Percentiles rank a stretch among this genome's conserved stretches.
phyloP scores from a whole-genome alignment of 2,888 invertebrate species.

The Aleiodes testaceus region DNA sequence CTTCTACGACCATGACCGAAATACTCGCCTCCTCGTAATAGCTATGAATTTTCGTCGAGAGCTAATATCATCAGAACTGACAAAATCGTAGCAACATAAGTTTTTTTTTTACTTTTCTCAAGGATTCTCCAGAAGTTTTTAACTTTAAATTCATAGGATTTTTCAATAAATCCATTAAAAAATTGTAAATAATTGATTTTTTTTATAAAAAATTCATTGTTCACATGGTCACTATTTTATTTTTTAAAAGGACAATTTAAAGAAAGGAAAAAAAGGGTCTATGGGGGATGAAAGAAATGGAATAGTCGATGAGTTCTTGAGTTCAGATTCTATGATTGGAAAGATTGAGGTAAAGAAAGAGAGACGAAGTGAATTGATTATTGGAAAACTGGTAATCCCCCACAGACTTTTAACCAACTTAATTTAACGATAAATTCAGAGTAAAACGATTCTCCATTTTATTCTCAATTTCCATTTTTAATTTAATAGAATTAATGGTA shows the following conservation, averaged over 20 bases:
- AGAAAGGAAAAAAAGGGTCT: background rate
- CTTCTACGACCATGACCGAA: constrained; percentile 53
- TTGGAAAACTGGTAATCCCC: constrained; percentile 8
- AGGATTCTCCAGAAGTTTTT: too few relatives aligned
- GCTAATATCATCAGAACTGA: constrained; percentile 48
- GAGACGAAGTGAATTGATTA: constrained; percentile 10
- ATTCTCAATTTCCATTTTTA: background rate
- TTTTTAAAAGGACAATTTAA: background rate
- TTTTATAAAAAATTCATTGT: background rate
- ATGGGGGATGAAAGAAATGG: background rate
- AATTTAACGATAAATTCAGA: constrained; percentile 1
- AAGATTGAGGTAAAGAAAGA: background rate
- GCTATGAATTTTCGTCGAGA: constrained; percentile 50
- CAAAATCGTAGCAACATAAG: constrained; percentile 35
- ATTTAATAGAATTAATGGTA: too few relatives aligned
- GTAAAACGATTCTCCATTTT: background rate
- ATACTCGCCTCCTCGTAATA: constrained; percentile 47
- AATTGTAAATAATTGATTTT: too few relatives aligned
- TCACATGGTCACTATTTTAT: constrained; percentile 8
- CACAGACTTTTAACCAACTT: background rate
- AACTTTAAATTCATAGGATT: too few relatives aligned
- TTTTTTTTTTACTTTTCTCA: constrained; percentile 27
- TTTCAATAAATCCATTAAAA: too few relatives aligned
- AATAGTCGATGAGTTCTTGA: constrained; percentile 14
- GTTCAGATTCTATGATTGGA: constrained; percentile 14